Conservation (phyloP, 2,797 vertebrate species). For the Spinus pinus region DNA sequence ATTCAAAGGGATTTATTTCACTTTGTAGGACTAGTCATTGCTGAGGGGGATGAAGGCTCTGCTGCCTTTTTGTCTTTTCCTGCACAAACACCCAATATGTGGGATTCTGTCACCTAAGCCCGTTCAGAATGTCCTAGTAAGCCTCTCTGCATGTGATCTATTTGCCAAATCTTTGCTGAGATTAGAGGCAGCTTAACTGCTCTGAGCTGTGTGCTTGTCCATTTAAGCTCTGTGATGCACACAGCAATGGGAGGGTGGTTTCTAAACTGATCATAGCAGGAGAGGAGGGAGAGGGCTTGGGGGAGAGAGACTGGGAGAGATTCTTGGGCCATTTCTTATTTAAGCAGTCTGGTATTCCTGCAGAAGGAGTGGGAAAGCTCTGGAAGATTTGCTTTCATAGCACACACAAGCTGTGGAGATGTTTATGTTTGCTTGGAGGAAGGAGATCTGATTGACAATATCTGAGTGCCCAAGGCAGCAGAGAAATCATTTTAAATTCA, state of each 20-base stretch:
- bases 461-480: background rate
- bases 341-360: background rate
- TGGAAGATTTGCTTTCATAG: background rate
- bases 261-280: background rate
- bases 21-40: background rate
- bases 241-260: background rate
- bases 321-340: background rate
- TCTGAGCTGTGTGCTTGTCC: background rate
- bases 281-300: background rate
- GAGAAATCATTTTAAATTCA: background rate
- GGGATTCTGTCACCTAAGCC: background rate
- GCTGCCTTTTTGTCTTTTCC: background rate
- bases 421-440: background rate
- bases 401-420: background rate
- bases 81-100: background rate
- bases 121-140: background rate
- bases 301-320: background rate
- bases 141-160: background rate
- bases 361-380: background rate
- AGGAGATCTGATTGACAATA: background rate
- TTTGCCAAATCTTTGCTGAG: background rate
- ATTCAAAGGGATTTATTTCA: background rate
- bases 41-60: background rate
- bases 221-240: background rate
- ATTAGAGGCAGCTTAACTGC: conserved; percentile 1